Evolutionary conservation across 2,113 vertebrate genomes (phyloP).

Genomic region (Neodontobutis hainanensis): DNA sequence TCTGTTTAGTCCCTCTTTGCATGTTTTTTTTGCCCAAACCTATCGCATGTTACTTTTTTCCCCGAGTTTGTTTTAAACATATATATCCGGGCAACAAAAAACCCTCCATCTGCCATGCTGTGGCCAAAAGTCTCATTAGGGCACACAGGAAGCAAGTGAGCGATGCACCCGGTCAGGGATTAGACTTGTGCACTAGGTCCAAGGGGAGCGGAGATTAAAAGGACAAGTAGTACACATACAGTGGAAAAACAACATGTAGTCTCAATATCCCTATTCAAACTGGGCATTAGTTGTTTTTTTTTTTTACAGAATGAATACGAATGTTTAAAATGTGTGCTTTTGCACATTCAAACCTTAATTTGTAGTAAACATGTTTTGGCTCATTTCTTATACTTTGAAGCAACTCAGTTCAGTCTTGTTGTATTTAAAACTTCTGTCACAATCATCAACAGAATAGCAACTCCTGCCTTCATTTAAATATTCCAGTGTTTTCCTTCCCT

Average conservation of each 20-base stretch:
- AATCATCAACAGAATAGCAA: not conserved
- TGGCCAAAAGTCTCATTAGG: slow-evolving; percentile 58
- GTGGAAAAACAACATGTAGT: slow-evolving; percentile 22
- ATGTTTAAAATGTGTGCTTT: not conserved
- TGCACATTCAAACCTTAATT: not conserved
- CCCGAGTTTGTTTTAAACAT: slow-evolving; percentile 49
- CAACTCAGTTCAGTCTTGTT: not conserved
- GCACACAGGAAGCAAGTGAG: slow-evolving; percentile 28
- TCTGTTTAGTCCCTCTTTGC: slow-evolving; percentile 32
- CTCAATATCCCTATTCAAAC: slow-evolving; percentile 1
- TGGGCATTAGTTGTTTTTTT: not conserved
- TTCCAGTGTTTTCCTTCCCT: too few species aligned
- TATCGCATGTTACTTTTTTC: slow-evolving; percentile 55
- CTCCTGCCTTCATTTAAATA: too few species aligned
- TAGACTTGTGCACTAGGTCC: slow-evolving; percentile 57
- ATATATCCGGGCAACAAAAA: slow-evolving; percentile 68
- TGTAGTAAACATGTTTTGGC: not conserved
- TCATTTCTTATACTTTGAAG: not conserved
- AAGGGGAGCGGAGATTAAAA: slow-evolving; percentile 65
- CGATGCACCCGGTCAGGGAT: slow-evolving; percentile 53
- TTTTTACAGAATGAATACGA: not conserved
- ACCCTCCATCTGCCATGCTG: slow-evolving; percentile 63
- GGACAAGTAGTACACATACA: slow-evolving; percentile 34
- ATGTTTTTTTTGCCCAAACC: slow-evolving; percentile 44
- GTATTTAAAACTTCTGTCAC: not conserved